Evolutionary conservation across 2,797 vertebrate genomes (phyloP).

Genomic region (Lemur catta): DNA sequence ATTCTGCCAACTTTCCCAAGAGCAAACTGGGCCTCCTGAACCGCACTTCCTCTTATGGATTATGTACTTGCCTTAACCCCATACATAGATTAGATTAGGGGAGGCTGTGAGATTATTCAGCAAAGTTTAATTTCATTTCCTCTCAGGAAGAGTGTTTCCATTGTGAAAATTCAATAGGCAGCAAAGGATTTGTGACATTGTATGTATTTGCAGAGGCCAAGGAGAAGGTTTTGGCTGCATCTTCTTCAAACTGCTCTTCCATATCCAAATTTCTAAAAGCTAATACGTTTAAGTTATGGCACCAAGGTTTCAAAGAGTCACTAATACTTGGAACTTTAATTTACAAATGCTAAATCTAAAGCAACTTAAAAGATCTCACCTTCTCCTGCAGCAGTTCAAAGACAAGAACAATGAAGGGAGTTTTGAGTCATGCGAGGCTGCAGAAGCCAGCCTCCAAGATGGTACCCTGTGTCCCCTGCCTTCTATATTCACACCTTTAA

Average conservation of each 20-base stretch:
- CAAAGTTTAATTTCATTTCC: background rate
- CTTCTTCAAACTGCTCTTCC: background rate
- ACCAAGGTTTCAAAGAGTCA: background rate
- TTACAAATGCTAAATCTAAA: background rate
- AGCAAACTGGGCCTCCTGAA: background rate
- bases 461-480: background rate
- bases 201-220: background rate
- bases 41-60: background rate
- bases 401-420: background rate
- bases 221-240: background rate
- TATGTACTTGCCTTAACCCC: background rate
- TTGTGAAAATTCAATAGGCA: background rate
- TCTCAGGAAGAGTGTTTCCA: background rate
- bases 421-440: background rate
- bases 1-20: background rate
- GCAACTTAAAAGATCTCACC: background rate
- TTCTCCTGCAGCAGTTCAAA: background rate
- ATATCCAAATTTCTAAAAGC: background rate
- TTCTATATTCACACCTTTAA: background rate
- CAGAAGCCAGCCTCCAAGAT: background rate
- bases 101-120: background rate
- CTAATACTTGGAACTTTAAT: background rate
- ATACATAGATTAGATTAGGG: background rate
- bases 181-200: background rate
- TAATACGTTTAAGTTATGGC: background rate